These are phyloP conservation scores for Eupleurogrammus muticus DNA, from an alignment of 2,797 vertebrate genomes.

Conservation along the genomic window DNA sequence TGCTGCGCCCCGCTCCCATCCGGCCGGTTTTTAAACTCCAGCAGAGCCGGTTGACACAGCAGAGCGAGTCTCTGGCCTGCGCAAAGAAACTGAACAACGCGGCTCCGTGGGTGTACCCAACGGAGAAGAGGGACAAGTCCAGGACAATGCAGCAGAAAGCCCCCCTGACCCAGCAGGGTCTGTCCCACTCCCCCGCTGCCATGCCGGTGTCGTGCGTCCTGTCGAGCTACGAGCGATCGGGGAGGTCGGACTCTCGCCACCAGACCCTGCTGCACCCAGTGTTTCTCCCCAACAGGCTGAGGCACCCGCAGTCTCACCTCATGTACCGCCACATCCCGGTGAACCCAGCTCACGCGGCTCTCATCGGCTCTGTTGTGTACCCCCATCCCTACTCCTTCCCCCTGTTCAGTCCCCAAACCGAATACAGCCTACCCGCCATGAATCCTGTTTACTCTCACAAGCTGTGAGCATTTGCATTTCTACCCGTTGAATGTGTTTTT, in stretches of 20 bases:
- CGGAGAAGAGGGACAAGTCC: slow-evolving; percentile 78
- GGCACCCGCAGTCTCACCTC: slow-evolving; percentile 80
- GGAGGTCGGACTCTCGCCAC: slow-evolving; percentile 68
- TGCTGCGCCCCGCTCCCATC: slow-evolving; percentile 72
- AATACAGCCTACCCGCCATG: slow-evolving; percentile 75
- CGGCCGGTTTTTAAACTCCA: slow-evolving; percentile 59
- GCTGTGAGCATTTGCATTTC: slow-evolving; percentile 66
- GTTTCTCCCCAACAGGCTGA: slow-evolving; percentile 83
- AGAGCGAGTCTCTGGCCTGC: slow-evolving; percentile 58
- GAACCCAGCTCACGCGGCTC: slow-evolving; percentile 68
- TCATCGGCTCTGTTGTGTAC: slow-evolving; percentile 75
- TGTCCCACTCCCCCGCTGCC: slow-evolving; percentile 53
- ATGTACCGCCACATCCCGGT: slow-evolving; percentile 78
- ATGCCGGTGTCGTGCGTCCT: slow-evolving; percentile 59
- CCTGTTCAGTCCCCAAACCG: slow-evolving; percentile 78
- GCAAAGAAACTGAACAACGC: slow-evolving; percentile 70
- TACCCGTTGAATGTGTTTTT: too few relatives aligned
- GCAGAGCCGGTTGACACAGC: slow-evolving; percentile 64
- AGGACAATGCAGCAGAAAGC: slow-evolving; percentile 60
- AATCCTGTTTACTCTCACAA: slow-evolving; percentile 82
- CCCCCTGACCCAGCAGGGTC: slow-evolving; percentile 68
- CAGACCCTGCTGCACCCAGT: slow-evolving; percentile 75
- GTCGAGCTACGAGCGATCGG: slow-evolving; percentile 64
- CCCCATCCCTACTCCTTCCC: slow-evolving; percentile 80
- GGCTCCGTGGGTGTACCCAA: slow-evolving; percentile 70